Conservation (phyloP, 2,888 invertebrate genomes). For the Oscheius sp. region DNA sequence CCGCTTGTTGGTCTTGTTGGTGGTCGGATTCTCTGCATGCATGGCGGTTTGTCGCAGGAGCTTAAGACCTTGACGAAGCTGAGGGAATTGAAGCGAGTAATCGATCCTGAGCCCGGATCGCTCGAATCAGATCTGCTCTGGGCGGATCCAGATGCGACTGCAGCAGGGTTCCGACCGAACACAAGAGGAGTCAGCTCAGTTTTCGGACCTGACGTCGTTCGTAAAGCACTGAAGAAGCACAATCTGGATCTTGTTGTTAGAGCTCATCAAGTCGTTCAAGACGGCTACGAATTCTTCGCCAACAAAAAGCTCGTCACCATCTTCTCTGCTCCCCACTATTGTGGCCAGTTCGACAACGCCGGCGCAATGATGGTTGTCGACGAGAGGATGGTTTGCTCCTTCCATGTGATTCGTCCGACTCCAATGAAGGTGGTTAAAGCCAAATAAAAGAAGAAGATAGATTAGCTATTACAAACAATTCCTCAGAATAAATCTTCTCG, state of each 20-base stretch:
- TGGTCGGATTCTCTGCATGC: conserved; percentile 48
- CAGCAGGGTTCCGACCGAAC: conserved; percentile 2
- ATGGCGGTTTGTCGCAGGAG: conserved; percentile 43
- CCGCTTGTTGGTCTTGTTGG: conserved; percentile 40
- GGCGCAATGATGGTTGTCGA: conserved; percentile 65
- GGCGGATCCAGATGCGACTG: not conserved
- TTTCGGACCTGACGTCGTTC: conserved; percentile 10
- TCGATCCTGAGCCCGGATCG: conserved; percentile 2
- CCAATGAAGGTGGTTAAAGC: not conserved
- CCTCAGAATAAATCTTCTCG: too few species aligned
- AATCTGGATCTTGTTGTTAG: conserved; percentile 7
- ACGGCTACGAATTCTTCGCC: conserved; percentile 76
- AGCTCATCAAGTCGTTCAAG: conserved; percentile 73
- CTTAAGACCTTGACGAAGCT: conserved; percentile 35
- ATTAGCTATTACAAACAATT: too few species aligned
- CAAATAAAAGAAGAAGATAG: too few species aligned
- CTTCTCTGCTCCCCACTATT: conserved; percentile 60
- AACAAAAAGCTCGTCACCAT: conserved; percentile 58
- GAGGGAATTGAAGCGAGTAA: not conserved
- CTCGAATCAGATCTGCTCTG: not conserved
- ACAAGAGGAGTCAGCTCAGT: conserved; percentile 9
- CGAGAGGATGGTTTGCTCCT: conserved; percentile 57
- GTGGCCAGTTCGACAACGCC: conserved; percentile 61
- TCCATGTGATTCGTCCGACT: conserved; percentile 41
- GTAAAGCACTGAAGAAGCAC: not conserved